These are phyloP conservation scores for Cyclophora albipunctata DNA, from an alignment of 2,888 invertebrate genomes.

Conservation along the genomic window DNA sequence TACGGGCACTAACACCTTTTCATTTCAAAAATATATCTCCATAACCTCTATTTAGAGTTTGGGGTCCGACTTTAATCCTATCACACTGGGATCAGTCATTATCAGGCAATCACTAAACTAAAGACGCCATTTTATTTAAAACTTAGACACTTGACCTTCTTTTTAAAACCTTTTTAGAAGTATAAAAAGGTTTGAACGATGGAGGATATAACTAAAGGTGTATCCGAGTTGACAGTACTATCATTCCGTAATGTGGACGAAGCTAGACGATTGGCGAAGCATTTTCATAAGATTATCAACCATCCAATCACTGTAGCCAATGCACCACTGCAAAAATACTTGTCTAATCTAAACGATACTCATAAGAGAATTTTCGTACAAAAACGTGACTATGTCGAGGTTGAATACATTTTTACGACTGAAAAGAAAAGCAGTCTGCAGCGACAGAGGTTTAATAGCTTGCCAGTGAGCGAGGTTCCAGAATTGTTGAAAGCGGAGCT, in stretches of 20 bases:
- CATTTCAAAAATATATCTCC: slow-evolving; percentile 9
- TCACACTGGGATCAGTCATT: slow-evolving; percentile 7
- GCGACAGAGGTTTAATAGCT: slow-evolving; percentile 62
- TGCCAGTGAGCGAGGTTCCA: slow-evolving; percentile 64
- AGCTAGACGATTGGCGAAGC: slow-evolving; percentile 51
- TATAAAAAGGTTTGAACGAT: slow-evolving; percentile 28
- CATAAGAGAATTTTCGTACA: slow-evolving; percentile 51
- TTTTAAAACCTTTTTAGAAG: slow-evolving; percentile 23
- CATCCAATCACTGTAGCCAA: slow-evolving; percentile 50
- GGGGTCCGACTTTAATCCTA: slow-evolving; percentile 17
- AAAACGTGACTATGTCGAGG: slow-evolving; percentile 56
- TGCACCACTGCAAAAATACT: slow-evolving; percentile 38
- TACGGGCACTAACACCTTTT: slow-evolving; percentile 35
- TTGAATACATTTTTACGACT: slow-evolving; percentile 66
- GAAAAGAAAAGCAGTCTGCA: slow-evolving; percentile 64
- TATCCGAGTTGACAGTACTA: slow-evolving; percentile 49
- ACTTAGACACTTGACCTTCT: background rate
- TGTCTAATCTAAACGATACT: slow-evolving; percentile 45
- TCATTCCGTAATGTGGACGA: slow-evolving; percentile 62
- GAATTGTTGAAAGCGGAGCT: slow-evolving; percentile 59
- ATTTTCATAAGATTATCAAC: slow-evolving; percentile 50
- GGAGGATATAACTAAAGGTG: slow-evolving; percentile 34
- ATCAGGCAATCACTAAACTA: background rate
- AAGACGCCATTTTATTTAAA: background rate
- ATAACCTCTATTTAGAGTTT: slow-evolving; percentile 31